Conservation (phyloP, 2,888 invertebrate genomes). For the Macropis europaea region DNA sequence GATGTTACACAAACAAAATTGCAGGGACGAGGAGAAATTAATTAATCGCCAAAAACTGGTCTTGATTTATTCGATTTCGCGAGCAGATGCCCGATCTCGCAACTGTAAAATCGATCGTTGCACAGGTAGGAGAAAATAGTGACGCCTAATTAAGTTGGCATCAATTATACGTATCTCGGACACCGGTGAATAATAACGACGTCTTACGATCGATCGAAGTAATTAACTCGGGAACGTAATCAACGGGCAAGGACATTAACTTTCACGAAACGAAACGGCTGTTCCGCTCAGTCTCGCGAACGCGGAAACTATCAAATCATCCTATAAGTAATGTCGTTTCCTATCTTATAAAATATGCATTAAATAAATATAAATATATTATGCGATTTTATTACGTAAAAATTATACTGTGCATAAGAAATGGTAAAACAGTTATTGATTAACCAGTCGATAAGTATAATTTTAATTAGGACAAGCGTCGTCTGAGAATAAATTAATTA, state of each 20-base stretch:
- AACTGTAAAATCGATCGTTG: not conserved
- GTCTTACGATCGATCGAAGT: constrained; percentile 17
- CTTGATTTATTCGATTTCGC: not conserved
- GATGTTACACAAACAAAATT: no score
- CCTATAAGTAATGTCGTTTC: no score
- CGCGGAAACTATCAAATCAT: constrained; percentile 37
- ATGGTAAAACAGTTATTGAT: no score
- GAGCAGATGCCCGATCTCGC: not conserved
- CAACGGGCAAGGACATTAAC: constrained; percentile 37
- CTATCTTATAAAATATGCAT: no score
- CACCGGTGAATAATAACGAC: constrained; percentile 1
- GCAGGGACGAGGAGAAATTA: not conserved
- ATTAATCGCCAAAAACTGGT: not conserved
- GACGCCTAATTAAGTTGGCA: constrained; percentile 30
- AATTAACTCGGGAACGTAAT: constrained; percentile 46
- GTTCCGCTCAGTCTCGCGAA: constrained; percentile 20
- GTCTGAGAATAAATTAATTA: no score
- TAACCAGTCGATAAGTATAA: no score
- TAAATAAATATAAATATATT: no score
- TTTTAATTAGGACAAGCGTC: no score
- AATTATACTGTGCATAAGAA: no score
- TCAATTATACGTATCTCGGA: constrained; percentile 28
- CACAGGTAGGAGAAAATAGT: not conserved
- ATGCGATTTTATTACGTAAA: no score
- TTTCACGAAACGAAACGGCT: constrained; percentile 13